Conservation (phyloP, 2,888 invertebrate species). For the Minunthozetes semirufus region DNA sequence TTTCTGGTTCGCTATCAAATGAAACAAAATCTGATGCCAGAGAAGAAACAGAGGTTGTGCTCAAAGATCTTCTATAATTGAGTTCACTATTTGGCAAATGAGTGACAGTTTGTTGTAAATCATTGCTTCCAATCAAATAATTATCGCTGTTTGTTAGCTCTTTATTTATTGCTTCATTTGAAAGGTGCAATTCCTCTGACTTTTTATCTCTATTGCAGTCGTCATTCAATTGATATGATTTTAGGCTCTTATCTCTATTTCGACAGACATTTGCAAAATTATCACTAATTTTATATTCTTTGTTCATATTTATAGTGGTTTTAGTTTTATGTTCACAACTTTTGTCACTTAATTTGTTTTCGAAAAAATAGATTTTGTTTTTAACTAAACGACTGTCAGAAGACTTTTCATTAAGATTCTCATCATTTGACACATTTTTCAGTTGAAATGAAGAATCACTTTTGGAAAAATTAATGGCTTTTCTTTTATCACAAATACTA, state of each 20-base stretch:
- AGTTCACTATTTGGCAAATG: neutral
- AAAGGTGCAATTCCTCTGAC: neutral
- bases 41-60: neutral
- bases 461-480: neutral
- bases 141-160: neutral
- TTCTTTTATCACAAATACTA: neutral
- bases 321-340: neutral
- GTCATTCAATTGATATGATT: neutral
- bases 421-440: too few relatives aligned
- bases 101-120: too few relatives aligned
- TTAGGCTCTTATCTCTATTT: neutral
- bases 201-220: neutral
- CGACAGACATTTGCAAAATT: neutral
- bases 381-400: neutral
- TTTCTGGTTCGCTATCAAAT: neutral
- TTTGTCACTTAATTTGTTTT: neutral
- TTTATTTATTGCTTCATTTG: neutral
- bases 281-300: neutral
- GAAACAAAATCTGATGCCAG: neutral
- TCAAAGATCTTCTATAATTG: neutral
- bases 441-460: neutral
- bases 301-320: neutral
- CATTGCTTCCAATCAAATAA: too few relatives aligned
- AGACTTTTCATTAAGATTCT: too few relatives aligned
- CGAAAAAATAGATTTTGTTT: neutral